These are phyloP conservation scores for Brachionus asplanchnoidis DNA, from an alignment of 1,140 invertebrate genomes.

Conservation along the genomic window DNA sequence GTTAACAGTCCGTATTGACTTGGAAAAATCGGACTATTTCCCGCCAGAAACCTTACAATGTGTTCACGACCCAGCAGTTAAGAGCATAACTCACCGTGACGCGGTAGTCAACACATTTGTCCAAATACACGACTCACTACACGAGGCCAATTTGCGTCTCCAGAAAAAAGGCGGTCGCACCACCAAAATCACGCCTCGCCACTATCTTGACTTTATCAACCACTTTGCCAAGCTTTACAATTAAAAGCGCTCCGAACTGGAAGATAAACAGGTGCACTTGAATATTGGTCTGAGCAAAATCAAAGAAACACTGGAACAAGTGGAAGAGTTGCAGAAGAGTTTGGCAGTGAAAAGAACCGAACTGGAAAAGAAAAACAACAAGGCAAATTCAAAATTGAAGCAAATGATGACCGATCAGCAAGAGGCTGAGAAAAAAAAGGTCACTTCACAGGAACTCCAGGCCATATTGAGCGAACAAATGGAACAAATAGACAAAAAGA, in stretches of 20 bases:
- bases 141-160: slow-evolving; percentile 82
- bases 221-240: slow-evolving; percentile 88
- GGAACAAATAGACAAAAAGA: slow-evolving; percentile 83
- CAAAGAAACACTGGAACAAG: slow-evolving; percentile 96
- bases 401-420: slow-evolving; percentile 99
- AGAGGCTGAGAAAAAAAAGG: slow-evolving; percentile 97
- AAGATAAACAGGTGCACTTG: slow-evolving; percentile 96
- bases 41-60: not conserved
- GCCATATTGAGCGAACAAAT: slow-evolving; percentile 71
- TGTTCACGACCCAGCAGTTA: not conserved
- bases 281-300: slow-evolving; percentile 98
- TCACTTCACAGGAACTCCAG: slow-evolving; percentile 94
- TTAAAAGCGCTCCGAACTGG: slow-evolving; percentile 93
- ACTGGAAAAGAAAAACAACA: slow-evolving; percentile 95
- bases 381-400: slow-evolving; percentile 92
- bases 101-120: slow-evolving; percentile 96
- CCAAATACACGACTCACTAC: slow-evolving; percentile 85
- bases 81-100: slow-evolving; percentile 67
- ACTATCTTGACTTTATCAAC: slow-evolving; percentile 99
- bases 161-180: slow-evolving; percentile 84
- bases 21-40: slow-evolving; percentile 34
- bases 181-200: slow-evolving; percentile 93
- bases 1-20: slow-evolving; percentile 62
- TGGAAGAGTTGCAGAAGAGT: slow-evolving; percentile 98
- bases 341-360: slow-evolving; percentile 86